phyloP scores from a whole-genome alignment of 1,140 invertebrate species.

The Bombyx mori region DNA sequence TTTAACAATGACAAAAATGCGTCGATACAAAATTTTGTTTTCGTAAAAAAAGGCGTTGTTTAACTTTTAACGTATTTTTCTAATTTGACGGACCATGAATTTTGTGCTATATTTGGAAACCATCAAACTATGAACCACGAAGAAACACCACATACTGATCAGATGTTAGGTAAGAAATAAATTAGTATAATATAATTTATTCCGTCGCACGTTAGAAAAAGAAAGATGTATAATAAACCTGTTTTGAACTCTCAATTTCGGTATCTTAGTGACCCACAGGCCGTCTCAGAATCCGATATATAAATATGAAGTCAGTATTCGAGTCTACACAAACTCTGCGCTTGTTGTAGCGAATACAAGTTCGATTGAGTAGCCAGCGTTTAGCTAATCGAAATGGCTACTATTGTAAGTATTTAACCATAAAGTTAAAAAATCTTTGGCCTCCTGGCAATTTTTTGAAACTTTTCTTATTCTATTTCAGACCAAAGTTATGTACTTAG shows the following conservation, averaged over 20 bases:
- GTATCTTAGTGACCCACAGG: conserved; percentile 23
- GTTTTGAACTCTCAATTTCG: conserved; percentile 42
- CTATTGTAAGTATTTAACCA: conserved; percentile 48
- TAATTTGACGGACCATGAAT: too few species aligned
- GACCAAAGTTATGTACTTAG: conserved; percentile 52
- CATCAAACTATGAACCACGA: too few species aligned
- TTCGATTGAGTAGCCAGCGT: conserved; percentile 51
- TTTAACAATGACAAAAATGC: too few species aligned
- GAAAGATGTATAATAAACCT: conserved; percentile 41
- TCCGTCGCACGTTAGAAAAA: conserved; percentile 46
- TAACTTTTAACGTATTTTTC: too few species aligned
- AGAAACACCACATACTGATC: not conserved
- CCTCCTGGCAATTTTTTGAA: too few species aligned
- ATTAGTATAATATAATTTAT: conserved; percentile 35
- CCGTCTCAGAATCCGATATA: conserved; percentile 34
- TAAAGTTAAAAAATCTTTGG: too few species aligned
- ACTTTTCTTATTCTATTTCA: conserved; percentile 29
- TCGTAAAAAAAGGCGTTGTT: too few species aligned
- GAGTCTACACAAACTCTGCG: conserved; percentile 46
- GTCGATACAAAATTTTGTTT: too few species aligned
- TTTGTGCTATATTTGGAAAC: too few species aligned
- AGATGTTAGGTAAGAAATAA: conserved; percentile 5
- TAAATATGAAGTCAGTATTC: conserved; percentile 50
- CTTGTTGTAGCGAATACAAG: conserved; percentile 50
- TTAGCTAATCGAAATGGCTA: conserved; percentile 66